Conservation (phyloP, 1,140 invertebrate genomes). For the Philotrypesis tridentata region DNA sequence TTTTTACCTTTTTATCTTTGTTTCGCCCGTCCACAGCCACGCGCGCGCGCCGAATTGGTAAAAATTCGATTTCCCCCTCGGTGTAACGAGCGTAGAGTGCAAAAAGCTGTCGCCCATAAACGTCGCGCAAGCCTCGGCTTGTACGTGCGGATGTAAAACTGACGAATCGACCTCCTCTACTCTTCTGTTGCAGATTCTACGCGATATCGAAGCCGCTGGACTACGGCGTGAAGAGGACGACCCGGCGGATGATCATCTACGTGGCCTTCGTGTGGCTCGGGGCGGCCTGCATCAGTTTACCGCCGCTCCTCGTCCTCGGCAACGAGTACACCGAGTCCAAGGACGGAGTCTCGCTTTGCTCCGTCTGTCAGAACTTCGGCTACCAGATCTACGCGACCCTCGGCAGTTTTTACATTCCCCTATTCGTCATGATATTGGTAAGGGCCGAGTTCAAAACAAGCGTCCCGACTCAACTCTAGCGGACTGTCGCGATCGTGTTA, state of each 20-base stretch:
- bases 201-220: constrained; percentile 93
- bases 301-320: constrained; percentile 89
- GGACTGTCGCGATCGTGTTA: too few relatives aligned
- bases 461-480: too few relatives aligned
- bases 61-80: too few relatives aligned
- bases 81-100: too few relatives aligned
- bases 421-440: constrained; percentile 91
- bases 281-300: constrained; percentile 91
- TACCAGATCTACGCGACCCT: constrained; percentile 94
- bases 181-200: constrained; percentile 78
- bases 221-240: constrained; percentile 90
- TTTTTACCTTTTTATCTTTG: too few relatives aligned
- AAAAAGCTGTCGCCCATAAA: too few relatives aligned
- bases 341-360: constrained; percentile 79
- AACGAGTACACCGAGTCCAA: constrained; percentile 81
- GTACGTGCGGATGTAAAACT: too few relatives aligned
- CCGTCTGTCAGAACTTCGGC: constrained; percentile 89
- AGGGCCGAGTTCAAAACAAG: constrained; percentile 49
- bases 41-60: too few relatives aligned
- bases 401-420: constrained; percentile 91
- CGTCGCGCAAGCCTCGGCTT: too few relatives aligned
- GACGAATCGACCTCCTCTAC: too few relatives aligned
- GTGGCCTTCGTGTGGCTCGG: constrained; percentile 92
- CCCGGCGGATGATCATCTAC: constrained; percentile 87
- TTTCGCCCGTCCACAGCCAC: too few relatives aligned